A percentile compares a stretch with the other conserved stretches of the same genome.
Conservation (phyloP, 2,888 invertebrate genomes). For the Epistrophe eligans region DNA sequence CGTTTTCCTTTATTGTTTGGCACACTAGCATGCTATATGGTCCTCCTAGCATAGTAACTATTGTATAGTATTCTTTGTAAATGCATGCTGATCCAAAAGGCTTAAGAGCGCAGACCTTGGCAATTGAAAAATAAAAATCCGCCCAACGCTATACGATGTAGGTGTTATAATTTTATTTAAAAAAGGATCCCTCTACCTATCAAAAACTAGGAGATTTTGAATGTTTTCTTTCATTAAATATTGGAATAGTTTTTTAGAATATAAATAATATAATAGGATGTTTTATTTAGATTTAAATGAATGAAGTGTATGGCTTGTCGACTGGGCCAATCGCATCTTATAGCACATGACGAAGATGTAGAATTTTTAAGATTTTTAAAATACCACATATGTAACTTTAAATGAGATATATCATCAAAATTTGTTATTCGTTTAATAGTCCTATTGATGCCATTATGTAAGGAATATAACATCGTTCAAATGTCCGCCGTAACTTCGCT, state of each 20-base stretch:
- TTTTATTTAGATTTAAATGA: too few species aligned
- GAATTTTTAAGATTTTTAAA: too few species aligned
- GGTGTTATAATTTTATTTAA: conserved; percentile 21
- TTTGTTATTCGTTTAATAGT: too few species aligned
- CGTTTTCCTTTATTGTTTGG: conserved; percentile 19
- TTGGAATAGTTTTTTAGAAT: not conserved
- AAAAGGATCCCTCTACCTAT: not conserved
- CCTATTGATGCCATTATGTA: too few species aligned
- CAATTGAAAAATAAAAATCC: conserved; percentile 60
- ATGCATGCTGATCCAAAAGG: conserved; percentile 42
- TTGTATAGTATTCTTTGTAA: conserved; percentile 16
- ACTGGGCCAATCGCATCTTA: too few species aligned
- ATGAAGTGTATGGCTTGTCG: too few species aligned
- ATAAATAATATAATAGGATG: too few species aligned
- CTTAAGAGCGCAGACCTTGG: conserved; percentile 25
- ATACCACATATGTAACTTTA: too few species aligned
- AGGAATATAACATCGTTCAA: too few species aligned
- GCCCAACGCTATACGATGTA: conserved; percentile 31
- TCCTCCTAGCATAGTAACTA: not conserved
- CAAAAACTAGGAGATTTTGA: not conserved
- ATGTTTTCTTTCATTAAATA: not conserved
- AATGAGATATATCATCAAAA: too few species aligned
- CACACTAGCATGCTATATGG: not conserved
- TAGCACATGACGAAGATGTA: too few species aligned
- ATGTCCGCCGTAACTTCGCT: too few species aligned